These are phyloP conservation scores for Papilio glaucus DNA, from an alignment of 1,140 invertebrate species.

Conservation along the genomic window DNA sequence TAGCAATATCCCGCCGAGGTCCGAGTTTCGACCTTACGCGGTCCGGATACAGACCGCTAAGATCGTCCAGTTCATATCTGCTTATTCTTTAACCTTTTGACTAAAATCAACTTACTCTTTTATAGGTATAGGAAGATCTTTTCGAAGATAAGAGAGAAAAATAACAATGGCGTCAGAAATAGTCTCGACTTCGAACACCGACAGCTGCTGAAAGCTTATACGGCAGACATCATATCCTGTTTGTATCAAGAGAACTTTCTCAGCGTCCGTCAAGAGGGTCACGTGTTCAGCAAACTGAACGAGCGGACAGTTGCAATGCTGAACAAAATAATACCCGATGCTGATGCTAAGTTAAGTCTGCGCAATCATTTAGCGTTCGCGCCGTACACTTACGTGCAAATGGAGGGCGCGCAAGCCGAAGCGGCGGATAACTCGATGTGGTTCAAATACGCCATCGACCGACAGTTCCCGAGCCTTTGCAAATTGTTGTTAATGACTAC, in stretches of 20 bases:
- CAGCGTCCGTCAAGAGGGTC: conserved; percentile 54
- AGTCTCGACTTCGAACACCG: conserved; percentile 49
- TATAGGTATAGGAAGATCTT: conserved; percentile 11
- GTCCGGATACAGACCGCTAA: no score
- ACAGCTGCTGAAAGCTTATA: conserved; percentile 57
- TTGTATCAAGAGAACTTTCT: conserved; percentile 63
- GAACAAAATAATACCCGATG: conserved; percentile 56
- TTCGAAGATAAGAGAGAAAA: neutral
- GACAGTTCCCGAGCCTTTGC: neutral
- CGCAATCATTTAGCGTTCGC: conserved; percentile 74
- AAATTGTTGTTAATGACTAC: conserved; percentile 18
- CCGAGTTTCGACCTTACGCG: no score
- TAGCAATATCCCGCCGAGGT: no score
- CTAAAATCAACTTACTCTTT: neutral
- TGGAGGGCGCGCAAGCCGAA: conserved; percentile 40
- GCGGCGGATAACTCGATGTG: neutral
- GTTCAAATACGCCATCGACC: conserved; percentile 10
- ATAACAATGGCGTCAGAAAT: conserved; percentile 42
- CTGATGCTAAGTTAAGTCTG: conserved; percentile 62
- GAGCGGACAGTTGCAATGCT: conserved; percentile 63
- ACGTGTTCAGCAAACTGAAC: conserved; percentile 64
- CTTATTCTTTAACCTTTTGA: no score
- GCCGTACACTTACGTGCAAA: conserved; percentile 65
- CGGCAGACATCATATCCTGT: conserved; percentile 65
- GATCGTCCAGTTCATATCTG: neutral